A percentile compares a stretch with the other conserved stretches of the same genome.
phyloP scores from a whole-genome alignment of 35 echinoderm and acorn worm species.

The Patiria miniata region DNA sequence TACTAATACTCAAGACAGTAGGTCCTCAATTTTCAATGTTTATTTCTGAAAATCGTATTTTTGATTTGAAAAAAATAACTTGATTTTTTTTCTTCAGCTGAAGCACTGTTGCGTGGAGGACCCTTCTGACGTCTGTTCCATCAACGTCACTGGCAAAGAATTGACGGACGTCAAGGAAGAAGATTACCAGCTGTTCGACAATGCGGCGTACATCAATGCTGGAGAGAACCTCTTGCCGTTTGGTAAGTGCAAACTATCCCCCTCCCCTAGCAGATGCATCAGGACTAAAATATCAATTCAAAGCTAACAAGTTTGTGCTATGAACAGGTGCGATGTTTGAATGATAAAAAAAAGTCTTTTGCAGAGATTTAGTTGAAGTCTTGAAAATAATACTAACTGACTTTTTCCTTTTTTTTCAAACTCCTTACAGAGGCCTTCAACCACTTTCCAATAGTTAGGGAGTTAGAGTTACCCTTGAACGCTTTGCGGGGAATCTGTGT shows the following conservation, averaged over 20 bases:
- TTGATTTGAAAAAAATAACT: no score
- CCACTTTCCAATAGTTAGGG: constrained; percentile 73
- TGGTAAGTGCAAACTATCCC: constrained; percentile 58
- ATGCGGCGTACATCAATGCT: constrained; percentile 93
- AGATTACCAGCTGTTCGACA: constrained; percentile 84
- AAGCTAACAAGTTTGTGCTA: no score
- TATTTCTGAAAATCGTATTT: no score
- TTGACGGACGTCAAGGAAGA: constrained; percentile 76
- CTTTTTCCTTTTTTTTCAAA: neutral
- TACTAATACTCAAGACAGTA: no score
- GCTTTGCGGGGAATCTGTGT: constrained; percentile 70
- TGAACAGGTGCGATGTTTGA: no score
- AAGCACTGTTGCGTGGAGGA: constrained; percentile 96
- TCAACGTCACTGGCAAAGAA: constrained; percentile 81
- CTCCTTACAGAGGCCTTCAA: constrained; percentile 73
- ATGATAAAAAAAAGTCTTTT: no score
- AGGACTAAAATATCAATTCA: no score
- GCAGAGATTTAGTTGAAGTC: no score
- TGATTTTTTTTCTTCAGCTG: constrained; percentile 48
- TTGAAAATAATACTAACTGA: neutral
- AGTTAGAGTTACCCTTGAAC: constrained; percentile 92
- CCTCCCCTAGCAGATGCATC: no score
- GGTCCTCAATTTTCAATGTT: no score
- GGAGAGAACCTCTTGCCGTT: constrained; percentile 91
- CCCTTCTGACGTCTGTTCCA: constrained; percentile 84